Conservation (phyloP, 2,888 invertebrate species). For the Lasioglossum marginatum region DNA sequence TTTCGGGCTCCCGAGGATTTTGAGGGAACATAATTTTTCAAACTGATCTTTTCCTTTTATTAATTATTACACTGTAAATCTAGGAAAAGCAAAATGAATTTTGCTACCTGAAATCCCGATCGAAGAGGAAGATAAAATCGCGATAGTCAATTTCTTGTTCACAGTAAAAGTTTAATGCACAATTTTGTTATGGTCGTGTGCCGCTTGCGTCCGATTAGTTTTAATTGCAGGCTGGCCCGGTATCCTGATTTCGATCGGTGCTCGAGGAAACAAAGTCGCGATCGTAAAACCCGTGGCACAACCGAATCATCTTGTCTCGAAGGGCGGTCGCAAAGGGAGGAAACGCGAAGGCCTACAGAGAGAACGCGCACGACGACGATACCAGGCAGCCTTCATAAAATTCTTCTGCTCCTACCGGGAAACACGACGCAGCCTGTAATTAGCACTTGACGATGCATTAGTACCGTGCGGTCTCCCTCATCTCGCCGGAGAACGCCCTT, state of each 20-base stretch:
- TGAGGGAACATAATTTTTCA: too few species aligned
- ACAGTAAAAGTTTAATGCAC: neutral
- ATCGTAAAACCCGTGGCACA: conserved; percentile 1
- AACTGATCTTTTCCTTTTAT: too few species aligned
- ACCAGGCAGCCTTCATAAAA: conserved; percentile 77
- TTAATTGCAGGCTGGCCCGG: neutral
- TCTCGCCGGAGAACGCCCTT: conserved; percentile 75
- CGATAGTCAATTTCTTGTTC: neutral
- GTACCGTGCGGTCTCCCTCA: conserved; percentile 71
- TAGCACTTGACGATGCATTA: conserved; percentile 83
- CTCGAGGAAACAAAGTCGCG: conserved; percentile 17
- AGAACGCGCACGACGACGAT: conserved; percentile 40
- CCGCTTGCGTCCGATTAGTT: neutral
- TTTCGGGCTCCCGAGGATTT: too few species aligned
- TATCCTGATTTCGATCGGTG: neutral
- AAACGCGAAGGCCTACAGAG: neutral
- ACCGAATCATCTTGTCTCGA: conserved; percentile 1
- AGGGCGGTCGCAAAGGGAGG: conserved; percentile 5
- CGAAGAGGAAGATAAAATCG: neutral
- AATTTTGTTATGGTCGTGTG: neutral
- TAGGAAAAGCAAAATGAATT: too few species aligned
- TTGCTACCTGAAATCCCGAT: too few species aligned
- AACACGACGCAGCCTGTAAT: conserved; percentile 79
- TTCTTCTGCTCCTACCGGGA: conserved; percentile 77
- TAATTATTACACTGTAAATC: too few species aligned